Evolutionary conservation across 2,888 invertebrate genomes (phyloP).

Genomic region (Microchrysa polita): DNA sequence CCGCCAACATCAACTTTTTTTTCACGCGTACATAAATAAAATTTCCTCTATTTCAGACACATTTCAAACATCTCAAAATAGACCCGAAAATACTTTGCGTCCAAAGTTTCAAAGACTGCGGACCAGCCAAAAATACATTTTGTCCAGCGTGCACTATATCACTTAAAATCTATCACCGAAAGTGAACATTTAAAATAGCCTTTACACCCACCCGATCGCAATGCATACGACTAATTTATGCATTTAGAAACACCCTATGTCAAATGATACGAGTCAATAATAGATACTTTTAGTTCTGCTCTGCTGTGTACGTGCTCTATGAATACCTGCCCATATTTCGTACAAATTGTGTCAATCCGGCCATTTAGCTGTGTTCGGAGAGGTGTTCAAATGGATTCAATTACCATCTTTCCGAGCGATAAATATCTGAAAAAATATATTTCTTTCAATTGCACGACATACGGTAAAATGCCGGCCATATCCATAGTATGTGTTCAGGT

Average conservation of each 20-base stretch:
- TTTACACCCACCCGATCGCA: conserved; percentile 24
- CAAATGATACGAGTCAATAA: background rate
- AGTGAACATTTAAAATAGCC: background rate
- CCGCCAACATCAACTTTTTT: no score
- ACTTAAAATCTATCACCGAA: background rate
- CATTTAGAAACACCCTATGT: conserved; percentile 30
- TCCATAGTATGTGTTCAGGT: background rate
- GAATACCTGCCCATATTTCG: no score
- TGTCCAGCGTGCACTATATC: conserved; percentile 11
- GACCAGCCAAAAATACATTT: conserved; percentile 19
- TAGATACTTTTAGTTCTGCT: no score
- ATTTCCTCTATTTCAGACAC: conserved; percentile 31
- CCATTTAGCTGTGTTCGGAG: background rate
- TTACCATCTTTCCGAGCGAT: conserved; percentile 8
- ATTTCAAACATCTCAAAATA: conserved; percentile 33
- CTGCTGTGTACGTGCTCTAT: no score
- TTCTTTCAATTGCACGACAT: conserved; percentile 29
- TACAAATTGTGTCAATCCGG: no score
- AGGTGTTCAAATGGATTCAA: conserved; percentile 8
- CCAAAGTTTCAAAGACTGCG: background rate
- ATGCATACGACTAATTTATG: conserved; percentile 13
- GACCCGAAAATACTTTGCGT: conserved; percentile 7
- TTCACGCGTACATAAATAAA: conserved; percentile 17
- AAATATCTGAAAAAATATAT: background rate
- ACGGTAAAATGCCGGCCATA: no score